Evolutionary conservation across 2,888 invertebrate genomes (phyloP).

Genomic region (Nomada ruficornis): DNA sequence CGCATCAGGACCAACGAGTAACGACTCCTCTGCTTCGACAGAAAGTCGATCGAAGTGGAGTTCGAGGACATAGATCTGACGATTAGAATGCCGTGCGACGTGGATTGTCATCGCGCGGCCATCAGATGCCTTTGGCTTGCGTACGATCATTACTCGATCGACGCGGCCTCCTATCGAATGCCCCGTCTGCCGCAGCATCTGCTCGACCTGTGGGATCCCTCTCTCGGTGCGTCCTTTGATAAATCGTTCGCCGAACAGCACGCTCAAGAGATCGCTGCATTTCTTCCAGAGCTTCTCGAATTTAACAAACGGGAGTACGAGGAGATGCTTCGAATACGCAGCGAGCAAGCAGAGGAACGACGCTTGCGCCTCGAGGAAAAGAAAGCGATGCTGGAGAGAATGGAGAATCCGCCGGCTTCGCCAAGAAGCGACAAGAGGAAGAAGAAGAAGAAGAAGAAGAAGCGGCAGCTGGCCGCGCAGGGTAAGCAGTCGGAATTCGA

Average conservation of each 20-base stretch:
- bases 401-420: constrained; percentile 83
- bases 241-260: background rate
- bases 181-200: constrained; percentile 80
- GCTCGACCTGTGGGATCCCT: constrained; percentile 49
- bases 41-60: constrained; percentile 85
- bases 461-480: constrained; percentile 37
- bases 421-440: constrained; percentile 61
- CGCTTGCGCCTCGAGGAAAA: constrained; percentile 84
- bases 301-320: constrained; percentile 85
- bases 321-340: constrained; percentile 82
- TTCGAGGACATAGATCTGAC: constrained; percentile 86
- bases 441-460: constrained; percentile 44
- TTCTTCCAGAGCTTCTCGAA: constrained; percentile 84
- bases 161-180: constrained; percentile 79
- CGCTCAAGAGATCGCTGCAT: too few species aligned
- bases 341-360: constrained; percentile 84
- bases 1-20: background rate
- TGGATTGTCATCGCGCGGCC: constrained; percentile 86
- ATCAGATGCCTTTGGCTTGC: constrained; percentile 86
- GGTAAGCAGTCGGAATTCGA: constrained; percentile 80
- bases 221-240: constrained; percentile 29
- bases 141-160: constrained; percentile 87
- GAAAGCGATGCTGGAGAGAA: constrained; percentile 81
- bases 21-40: constrained; percentile 61
- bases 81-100: constrained; percentile 86